A percentile compares a stretch with the other conserved stretches of the same genome.
Evolutionary conservation across 2,888 invertebrate species (phyloP).

Genomic region (Rhorus exstirpatorius): DNA sequence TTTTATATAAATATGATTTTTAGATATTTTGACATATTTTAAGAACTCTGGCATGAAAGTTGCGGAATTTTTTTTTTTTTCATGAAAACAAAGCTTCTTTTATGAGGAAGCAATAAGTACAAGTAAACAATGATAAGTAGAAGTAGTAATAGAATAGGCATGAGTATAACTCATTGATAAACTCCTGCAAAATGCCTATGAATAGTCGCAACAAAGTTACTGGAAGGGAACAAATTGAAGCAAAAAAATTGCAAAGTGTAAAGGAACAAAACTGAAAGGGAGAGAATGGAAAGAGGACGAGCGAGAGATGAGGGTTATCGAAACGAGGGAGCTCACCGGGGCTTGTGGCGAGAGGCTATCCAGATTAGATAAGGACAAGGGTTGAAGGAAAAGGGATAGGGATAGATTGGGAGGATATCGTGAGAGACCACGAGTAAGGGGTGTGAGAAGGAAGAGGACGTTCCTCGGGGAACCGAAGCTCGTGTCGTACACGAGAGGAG

Average conservation of each 20-base stretch:
- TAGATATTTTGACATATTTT: too few relatives aligned
- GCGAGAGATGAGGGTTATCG: conserved; percentile 31
- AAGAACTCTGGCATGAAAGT: too few relatives aligned
- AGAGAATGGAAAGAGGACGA: neutral
- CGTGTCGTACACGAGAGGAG: conserved; percentile 21
- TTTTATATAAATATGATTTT: too few relatives aligned
- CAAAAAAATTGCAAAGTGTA: neutral
- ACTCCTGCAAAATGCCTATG: neutral
- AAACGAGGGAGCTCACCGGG: conserved; percentile 8
- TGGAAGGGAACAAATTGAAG: neutral
- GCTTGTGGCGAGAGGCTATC: conserved; percentile 22
- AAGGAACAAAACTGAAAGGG: neutral
- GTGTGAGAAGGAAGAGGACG: conserved; percentile 9
- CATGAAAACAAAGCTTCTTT: too few relatives aligned
- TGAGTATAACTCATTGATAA: neutral
- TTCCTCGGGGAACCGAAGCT: conserved; percentile 52
- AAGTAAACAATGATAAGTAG: too few relatives aligned
- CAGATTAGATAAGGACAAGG: conserved; percentile 16
- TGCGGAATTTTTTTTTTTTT: too few relatives aligned
- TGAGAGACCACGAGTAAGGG: conserved; percentile 25
- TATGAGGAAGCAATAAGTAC: too few relatives aligned
- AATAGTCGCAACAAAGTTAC: conserved; percentile 16
- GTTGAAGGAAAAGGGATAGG: conserved; percentile 3
- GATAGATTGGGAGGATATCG: conserved; percentile 9
- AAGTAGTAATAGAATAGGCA: neutral